These are phyloP conservation scores for Nomada lathburiana DNA, from an alignment of 2,888 invertebrate genomes.

Conservation along the genomic window DNA sequence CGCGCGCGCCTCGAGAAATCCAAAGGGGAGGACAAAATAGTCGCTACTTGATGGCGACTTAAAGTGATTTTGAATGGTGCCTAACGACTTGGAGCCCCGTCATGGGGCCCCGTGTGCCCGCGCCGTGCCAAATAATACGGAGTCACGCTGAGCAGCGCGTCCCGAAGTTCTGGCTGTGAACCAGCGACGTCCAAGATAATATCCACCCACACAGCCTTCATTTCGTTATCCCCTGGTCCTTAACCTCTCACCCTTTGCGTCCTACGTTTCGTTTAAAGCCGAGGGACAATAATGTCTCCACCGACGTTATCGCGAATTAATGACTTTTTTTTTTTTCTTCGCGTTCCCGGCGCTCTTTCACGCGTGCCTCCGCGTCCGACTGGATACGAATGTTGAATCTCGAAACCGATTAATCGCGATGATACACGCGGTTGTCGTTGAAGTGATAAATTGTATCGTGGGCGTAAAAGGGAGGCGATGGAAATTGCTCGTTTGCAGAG, in stretches of 20 bases:
- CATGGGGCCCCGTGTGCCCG: slow-evolving; percentile 78
- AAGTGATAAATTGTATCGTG: slow-evolving; percentile 53
- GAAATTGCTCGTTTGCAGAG: not conserved
- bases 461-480: slow-evolving; percentile 8
- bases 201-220: slow-evolving; percentile 82
- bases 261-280: slow-evolving; percentile 59
- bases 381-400: slow-evolving; percentile 54
- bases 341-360: slow-evolving; percentile 18
- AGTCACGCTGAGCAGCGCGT: slow-evolving; percentile 80
- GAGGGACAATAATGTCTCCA: slow-evolving; percentile 59
- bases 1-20: slow-evolving; percentile 17
- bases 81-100: slow-evolving; percentile 82
- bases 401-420: slow-evolving; percentile 57
- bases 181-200: slow-evolving; percentile 76
- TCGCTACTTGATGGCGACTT: slow-evolving; percentile 83
- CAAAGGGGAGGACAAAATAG: slow-evolving; percentile 77
- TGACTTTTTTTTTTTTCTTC: slow-evolving; percentile 31
- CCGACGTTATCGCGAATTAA: slow-evolving; percentile 66
- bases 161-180: slow-evolving; percentile 76
- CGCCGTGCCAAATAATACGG: slow-evolving; percentile 81
- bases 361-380: slow-evolving; percentile 35
- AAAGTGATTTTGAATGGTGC: slow-evolving; percentile 83
- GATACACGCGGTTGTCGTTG: slow-evolving; percentile 29
- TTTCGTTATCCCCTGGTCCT: slow-evolving; percentile 79
- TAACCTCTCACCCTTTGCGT: slow-evolving; percentile 74